Conservation (phyloP, 2,797 vertebrate species). For the Lagorchestes hirsutus region DNA sequence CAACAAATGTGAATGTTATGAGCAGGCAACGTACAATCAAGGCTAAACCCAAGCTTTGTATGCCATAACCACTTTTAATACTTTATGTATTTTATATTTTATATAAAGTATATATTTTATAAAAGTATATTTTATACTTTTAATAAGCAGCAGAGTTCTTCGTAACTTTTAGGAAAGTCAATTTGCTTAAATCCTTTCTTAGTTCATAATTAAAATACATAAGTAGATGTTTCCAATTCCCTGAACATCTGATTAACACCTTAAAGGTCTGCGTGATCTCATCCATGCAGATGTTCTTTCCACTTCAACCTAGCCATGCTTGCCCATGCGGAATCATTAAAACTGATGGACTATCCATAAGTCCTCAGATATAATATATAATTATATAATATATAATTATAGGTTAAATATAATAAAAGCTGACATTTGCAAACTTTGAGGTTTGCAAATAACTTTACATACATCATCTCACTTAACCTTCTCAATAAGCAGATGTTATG, state of each 20-base stretch:
- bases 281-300: not conserved
- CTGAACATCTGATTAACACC: not conserved
- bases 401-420: not conserved
- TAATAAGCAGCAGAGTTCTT: not conserved
- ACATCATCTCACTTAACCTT: not conserved
- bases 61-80: not conserved
- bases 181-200: not conserved
- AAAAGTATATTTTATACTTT: not conserved
- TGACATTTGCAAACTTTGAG: not conserved
- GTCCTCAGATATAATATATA: not conserved
- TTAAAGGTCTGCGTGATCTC: not conserved
- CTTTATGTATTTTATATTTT: too few relatives aligned
- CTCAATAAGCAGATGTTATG: not conserved
- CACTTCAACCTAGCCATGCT: not conserved
- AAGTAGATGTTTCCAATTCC: not conserved
- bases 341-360: not conserved
- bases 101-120: too few relatives aligned
- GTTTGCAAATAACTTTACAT: not conserved
- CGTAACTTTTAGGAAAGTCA: not conserved
- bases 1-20: not conserved
- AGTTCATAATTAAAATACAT: not conserved
- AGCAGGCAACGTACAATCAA: not conserved
- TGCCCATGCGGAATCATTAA: not conserved
- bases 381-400: too few relatives aligned
- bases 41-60: not conserved